Evolutionary conservation across 2,113 vertebrate species (phyloP).

Genomic region (Myotis yumanensis): DNA sequence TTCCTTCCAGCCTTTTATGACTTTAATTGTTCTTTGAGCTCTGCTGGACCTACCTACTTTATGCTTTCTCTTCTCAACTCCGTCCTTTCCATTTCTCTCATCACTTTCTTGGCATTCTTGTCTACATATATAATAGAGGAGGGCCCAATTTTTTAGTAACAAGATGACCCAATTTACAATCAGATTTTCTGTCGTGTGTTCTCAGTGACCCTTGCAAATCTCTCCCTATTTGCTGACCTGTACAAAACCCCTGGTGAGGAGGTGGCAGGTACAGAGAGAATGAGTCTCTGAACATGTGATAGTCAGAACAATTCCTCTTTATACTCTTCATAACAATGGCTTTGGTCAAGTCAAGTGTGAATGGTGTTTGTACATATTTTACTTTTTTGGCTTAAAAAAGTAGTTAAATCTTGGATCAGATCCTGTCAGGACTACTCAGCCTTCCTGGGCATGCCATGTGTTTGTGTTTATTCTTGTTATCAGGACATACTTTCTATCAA

Average conservation of each 20-base stretch:
- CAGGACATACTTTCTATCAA: background rate
- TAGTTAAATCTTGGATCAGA: background rate
- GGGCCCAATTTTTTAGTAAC: background rate
- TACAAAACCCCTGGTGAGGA: background rate
- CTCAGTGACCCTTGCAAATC: background rate
- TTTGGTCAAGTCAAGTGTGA: background rate
- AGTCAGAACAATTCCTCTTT: background rate
- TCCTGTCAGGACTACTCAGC: background rate
- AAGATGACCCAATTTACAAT: background rate
- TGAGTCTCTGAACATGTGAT: background rate
- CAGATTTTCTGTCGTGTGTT: background rate
- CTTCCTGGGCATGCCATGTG: background rate
- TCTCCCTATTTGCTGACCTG: background rate
- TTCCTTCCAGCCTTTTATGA: background rate
- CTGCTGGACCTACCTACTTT: background rate
- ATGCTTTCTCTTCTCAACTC: background rate
- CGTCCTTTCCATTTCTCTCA: background rate
- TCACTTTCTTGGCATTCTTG: background rate
- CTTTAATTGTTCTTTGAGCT: background rate
- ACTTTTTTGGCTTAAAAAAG: constrained; percentile 10
- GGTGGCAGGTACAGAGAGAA: background rate
- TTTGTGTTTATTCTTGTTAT: background rate
- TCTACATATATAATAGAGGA: background rate
- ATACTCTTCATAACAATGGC: background rate
- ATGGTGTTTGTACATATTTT: background rate